Base-by-base conservation (phyloP, 2,797 vertebrate species). In the Coccyzus lansbergi region DNA sequence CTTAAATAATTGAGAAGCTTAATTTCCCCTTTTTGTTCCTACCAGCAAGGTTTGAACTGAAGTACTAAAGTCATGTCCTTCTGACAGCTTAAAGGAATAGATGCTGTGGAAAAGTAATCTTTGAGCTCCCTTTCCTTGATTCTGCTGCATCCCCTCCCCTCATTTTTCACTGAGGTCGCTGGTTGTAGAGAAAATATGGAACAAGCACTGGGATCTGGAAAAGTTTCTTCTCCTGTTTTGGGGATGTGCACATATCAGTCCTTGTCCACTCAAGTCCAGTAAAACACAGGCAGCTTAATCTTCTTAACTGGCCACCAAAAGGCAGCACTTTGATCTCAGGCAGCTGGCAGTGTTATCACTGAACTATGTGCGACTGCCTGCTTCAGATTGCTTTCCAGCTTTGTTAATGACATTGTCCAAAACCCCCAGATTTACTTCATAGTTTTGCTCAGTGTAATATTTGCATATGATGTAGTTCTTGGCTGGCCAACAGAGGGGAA, bases 21-120 rank as follows among this genome's bases (percentile, higher is more conserved):
- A 83, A 91, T 94, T 95, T 91, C 92, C 52, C 26, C 90, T 93
- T 95, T 95, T 76, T 92, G 74, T 92, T 96, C 77, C 74, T 94
- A 90, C 63, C 90, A 83, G 83, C 83, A 79, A 91, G 77, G 55
- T 88, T 94, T 87, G 93, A 94, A 78, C 63, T 94, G 1, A 1
- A 93, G 53, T 69, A 33, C 85, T 81, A 21, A 95, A 95, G 85
- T 90, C 46, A 20, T 10, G 51, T 91, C 65, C 72, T 59, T 93
- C 78, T 88, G 72, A 81, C 69, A 91, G 87, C 62, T 88, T 81
- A 68, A 91, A 94, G 17, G 31, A 48, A 56, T 75, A 65, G 56
- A 56, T 53, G 70, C 56, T 87, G 42, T 1, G 1, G 79, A 78
- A 75, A 64, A 91, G 52, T 49, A 48, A 88, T n/a, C 48, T 91